Evolutionary conservation across 2,888 invertebrate species (phyloP), one percentile per base, ranked within the genome.

Genomic region (Yponomeuta malinellus): DNA sequence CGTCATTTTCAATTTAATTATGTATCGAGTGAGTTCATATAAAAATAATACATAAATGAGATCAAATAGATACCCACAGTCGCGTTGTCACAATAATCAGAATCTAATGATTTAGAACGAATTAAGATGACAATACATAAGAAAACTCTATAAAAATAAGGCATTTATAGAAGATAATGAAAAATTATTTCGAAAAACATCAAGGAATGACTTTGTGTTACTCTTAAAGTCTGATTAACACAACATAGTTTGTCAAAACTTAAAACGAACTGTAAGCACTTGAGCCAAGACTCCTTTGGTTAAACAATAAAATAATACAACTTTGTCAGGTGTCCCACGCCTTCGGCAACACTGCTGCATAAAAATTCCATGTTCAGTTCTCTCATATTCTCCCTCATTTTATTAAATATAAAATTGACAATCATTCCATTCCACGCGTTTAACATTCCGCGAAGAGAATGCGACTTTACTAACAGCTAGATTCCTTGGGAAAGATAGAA

Each of bases 11-110:
- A 81, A 79, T 77, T 75, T 78, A 73, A 79, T 79, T 78, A 77
- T 64, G 64, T 29, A 31, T 23, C 29, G 64, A 83, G 85, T 76
- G 79, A 79, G 84, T 84, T 81, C 3, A 15, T 37, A 67, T 8
- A 80, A 71, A 68, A 83, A 84, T 83, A 87, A 87, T 87, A 89
- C 84, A 86, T 83, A 83, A 83, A 85, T 90, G 90, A 90, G 90
- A 90, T 90, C 90, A 89, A 85, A 84, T 79, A 82, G 82, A 85
- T 85, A 85, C 82, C 84, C 52, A 68, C 59, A 68, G 68, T 68
- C 12, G 31, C 43, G 67, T 67, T 67, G 86, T 84, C 85, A 83
- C 80, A 80, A 79, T 81, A 74, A 77, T 79, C 78, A 82, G 82
- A 80, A 78, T 78, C 52, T 80, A 80, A 43, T 29, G 78, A 79